Base-by-base conservation (phyloP, 1,140 invertebrate species). In the Drosophila mayri region DNA sequence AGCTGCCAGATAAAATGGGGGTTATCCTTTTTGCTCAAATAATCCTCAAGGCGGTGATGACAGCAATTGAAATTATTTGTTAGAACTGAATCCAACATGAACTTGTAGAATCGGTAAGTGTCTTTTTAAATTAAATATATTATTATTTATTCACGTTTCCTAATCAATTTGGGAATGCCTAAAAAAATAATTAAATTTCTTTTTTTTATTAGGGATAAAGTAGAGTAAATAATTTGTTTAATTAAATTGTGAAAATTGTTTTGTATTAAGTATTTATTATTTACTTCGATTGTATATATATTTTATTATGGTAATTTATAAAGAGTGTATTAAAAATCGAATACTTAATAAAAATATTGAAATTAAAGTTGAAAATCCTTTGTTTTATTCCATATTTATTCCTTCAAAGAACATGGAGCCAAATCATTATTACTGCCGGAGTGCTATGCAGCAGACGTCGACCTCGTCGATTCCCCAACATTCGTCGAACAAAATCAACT, bases 341-440 rank as follows among this genome's bases (percentile, higher is more conserved):
- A 32, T 32, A 32, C 32, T 10, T 10, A 35, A 35, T 11, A 11
- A 35, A 35, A 35, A 11, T 10, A 32, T 32, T 11, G 32, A 4
- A 35, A 11, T 12, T 11, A 35, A 35, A 4, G 0, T 35, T 3
- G 10, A 1, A 22, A 22, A 16, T 6, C 1, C 1, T 1, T 35
- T 11, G 16, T 16, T 49, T 40, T 28, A 25, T 25, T 47, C 8
- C 4, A 0, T 0, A 16, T 40, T 14, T 12, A 9, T 37, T 40
- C 40, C 4, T 46, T n/a, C 8, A 0, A 62, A 61, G 50, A 90
- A 81, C 32, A 92, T 92, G 90, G 91, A 92, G 66, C 44, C 91
- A 50, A 92, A 91, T 52, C 91, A 92, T 61, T 91, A 81, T 63
- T 92, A 88, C 78, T 92, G 86, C 74, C 80, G 81, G 40, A 76